Conservation (phyloP, 1,140 invertebrate genomes). For the Halesus radiatus region DNA sequence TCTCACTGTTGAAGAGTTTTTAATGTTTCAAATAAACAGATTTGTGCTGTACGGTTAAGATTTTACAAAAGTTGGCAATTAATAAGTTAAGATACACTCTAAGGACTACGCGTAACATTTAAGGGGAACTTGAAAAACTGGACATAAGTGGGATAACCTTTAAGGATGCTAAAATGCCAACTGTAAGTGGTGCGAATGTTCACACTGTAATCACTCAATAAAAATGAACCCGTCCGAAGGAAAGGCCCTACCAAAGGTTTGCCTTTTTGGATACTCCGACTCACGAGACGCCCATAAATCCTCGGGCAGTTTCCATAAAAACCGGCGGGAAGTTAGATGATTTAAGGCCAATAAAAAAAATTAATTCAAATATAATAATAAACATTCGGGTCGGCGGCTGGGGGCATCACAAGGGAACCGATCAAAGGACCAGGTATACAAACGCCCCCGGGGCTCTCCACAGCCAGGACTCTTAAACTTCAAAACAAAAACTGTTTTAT, state of each 20-base stretch:
- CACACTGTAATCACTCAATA: slow-evolving; percentile 23
- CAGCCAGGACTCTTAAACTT: neutral
- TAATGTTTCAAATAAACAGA: too few relatives aligned
- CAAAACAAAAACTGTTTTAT: too few relatives aligned
- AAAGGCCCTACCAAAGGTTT: neutral
- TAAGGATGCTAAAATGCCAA: neutral
- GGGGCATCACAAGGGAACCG: slow-evolving; percentile 9
- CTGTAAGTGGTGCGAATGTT: neutral
- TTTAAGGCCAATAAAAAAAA: neutral
- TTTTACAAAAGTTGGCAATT: too few relatives aligned
- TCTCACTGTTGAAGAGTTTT: too few relatives aligned
- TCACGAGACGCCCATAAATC: slow-evolving; percentile 8
- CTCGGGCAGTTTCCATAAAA: slow-evolving; percentile 7
- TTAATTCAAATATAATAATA: slow-evolving; percentile 30
- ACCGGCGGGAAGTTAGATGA: slow-evolving; percentile 21
- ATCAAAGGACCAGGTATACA: slow-evolving; percentile 6
- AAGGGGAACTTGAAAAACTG: neutral
- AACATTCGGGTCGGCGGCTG: slow-evolving; percentile 16
- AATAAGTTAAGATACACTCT: too few relatives aligned
- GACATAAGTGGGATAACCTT: neutral
- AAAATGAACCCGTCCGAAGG: neutral
- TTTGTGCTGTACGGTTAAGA: too few relatives aligned
- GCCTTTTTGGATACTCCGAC: neutral
- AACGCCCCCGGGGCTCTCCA: neutral
- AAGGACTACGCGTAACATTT: too few relatives aligned